Conservation (phyloP, 2,113 vertebrate species). For the Callaeas wilsoni region DNA sequence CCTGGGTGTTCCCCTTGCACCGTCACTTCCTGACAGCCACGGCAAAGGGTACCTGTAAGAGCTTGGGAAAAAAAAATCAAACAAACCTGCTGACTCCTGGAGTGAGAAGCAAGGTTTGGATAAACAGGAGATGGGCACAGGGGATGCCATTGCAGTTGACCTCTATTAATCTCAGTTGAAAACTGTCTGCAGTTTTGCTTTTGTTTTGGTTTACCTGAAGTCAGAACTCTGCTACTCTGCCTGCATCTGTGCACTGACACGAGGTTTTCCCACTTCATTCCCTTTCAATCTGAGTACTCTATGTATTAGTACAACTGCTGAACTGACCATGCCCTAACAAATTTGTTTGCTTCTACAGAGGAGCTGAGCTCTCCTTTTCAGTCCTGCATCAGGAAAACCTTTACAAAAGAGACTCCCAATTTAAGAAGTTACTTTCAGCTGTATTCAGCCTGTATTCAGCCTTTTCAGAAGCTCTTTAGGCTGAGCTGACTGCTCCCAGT, state of each 20-base stretch:
- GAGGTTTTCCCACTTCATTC: not conserved
- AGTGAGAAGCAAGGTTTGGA: not conserved
- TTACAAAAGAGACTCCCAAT: not conserved
- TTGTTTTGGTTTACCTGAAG: not conserved
- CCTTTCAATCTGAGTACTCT: not conserved
- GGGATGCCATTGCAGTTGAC: not conserved
- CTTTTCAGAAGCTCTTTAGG: not conserved
- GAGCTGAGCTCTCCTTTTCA: not conserved
- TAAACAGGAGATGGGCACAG: not conserved
- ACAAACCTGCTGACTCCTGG: not conserved
- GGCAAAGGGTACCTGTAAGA: not conserved
- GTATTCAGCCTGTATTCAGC: not conserved
- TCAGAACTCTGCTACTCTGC: not conserved
- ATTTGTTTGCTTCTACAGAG: not conserved
- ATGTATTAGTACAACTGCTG: not conserved
- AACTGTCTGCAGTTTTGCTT: not conserved
- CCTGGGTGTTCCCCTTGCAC: not conserved
- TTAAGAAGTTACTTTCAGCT: not conserved
- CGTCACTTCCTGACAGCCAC: not conserved
- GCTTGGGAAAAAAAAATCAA: not conserved
- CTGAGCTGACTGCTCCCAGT: not conserved
- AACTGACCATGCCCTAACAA: not conserved
- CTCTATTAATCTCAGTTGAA: not conserved
- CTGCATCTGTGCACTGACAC: not conserved
- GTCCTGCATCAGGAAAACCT: not conserved